phyloP scores from a whole-genome alignment of 2,888 invertebrate species.

The Cynaeus angustus region DNA sequence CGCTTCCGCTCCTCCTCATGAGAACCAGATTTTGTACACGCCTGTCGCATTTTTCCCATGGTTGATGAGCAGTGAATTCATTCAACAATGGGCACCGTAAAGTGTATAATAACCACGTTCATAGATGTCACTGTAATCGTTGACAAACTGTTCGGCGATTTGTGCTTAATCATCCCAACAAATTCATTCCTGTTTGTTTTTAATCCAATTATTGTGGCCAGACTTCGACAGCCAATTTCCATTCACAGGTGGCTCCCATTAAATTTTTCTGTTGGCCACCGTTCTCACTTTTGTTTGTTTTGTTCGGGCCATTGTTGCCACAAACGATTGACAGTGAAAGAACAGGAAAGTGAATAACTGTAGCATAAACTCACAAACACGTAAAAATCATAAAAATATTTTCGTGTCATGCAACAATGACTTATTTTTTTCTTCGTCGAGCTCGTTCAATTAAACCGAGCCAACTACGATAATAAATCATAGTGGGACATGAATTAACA shows the following conservation, averaged over 20 bases:
- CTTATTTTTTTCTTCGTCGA: conserved; percentile 15
- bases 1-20: not conserved
- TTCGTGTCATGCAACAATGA: conserved; percentile 1
- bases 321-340: not conserved
- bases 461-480: conserved; percentile 25
- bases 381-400: no score
- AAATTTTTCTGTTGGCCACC: conserved; percentile 16
- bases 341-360: conserved; percentile 4
- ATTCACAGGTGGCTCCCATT: conserved; percentile 21
- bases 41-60: conserved; percentile 37
- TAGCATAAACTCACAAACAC: conserved; percentile 3
- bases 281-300: conserved; percentile 1
- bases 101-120: conserved; percentile 49
- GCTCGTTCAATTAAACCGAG: conserved; percentile 35
- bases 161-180: conserved; percentile 49
- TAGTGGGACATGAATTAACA: conserved; percentile 38
- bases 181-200: conserved; percentile 48
- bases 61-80: conserved; percentile 17
- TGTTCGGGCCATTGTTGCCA: not conserved
- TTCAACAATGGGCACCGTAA: conserved; percentile 41
- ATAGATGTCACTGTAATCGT: conserved; percentile 49
- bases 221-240: conserved; percentile 45
- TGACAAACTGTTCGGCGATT: conserved; percentile 48
- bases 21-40: conserved; percentile 36
- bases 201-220: conserved; percentile 43